Percentiles rank a stretch among this genome's conserved stretches.
These are phyloP conservation scores for Orbicella faveolata DNA, from an alignment of 64 coral and sea anemone genomes.

Conservation along the genomic window DNA sequence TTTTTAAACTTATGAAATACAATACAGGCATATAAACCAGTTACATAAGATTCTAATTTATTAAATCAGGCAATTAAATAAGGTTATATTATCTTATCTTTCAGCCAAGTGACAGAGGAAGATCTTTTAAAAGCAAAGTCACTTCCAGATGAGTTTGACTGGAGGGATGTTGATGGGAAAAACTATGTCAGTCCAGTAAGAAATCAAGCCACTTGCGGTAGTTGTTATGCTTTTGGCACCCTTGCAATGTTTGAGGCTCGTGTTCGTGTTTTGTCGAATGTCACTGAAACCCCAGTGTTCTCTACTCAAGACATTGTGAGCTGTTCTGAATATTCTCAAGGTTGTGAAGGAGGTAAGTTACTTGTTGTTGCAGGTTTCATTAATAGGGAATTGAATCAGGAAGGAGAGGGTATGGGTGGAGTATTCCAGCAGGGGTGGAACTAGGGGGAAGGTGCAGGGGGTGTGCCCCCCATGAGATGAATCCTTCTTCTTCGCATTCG, in stretches of 20 bases:
- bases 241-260: conserved; percentile 85
- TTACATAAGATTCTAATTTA: no score
- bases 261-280: conserved; percentile 59
- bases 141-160: conserved; percentile 77
- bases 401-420: no score
- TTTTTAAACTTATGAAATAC: no score
- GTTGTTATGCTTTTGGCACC: conserved; percentile 78
- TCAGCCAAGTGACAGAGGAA: conserved; percentile 51
- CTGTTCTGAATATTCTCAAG: conserved; percentile 83
- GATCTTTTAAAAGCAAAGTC: conserved; percentile 25
- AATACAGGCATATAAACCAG: no score
- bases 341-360: conserved; percentile 74
- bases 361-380: background rate
- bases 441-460: no score
- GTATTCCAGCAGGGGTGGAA: no score
- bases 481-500: no score
- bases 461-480: no score
- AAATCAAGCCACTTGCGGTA: conserved; percentile 66
- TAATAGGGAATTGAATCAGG: no score
- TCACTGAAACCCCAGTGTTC: conserved; percentile 47
- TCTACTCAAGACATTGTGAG: conserved; percentile 86
- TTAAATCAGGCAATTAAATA: no score
- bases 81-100: background rate
- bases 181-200: conserved; percentile 78
- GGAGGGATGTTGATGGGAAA: conserved; percentile 64